Conservation (phyloP, 2,113 vertebrate species). For the Argyrosomus japonicus region DNA sequence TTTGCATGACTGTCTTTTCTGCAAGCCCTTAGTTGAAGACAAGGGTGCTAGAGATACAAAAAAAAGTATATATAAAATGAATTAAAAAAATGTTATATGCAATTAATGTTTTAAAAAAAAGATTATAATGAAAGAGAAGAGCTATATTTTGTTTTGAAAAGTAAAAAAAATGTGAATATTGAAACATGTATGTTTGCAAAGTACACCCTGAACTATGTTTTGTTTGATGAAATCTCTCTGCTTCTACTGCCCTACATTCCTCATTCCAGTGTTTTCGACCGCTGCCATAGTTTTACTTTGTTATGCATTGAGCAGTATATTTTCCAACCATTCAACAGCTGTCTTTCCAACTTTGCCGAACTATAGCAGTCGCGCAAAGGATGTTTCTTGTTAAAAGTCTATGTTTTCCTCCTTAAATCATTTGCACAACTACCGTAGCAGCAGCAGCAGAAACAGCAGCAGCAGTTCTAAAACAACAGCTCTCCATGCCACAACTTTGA, state of each 20-base stretch:
- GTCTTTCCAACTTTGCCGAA: constrained; percentile 60
- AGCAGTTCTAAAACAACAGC: constrained; percentile 64
- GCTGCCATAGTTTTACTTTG: constrained; percentile 62
- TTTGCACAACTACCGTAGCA: constrained; percentile 81
- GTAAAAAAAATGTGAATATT: constrained; percentile 85
- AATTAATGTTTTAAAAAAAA: constrained; percentile 85
- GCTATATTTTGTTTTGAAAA: constrained; percentile 88
- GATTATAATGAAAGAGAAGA: constrained; percentile 87
- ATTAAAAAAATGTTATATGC: constrained; percentile 86
- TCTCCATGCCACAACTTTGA: constrained; percentile 63
- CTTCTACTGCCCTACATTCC: constrained; percentile 80
- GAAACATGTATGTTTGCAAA: constrained; percentile 85
- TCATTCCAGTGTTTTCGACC: constrained; percentile 67
- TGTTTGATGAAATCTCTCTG: constrained; percentile 83
- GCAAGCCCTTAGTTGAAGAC: constrained; percentile 86
- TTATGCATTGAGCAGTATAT: constrained; percentile 45
- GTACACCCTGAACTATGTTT: constrained; percentile 83
- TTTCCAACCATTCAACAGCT: constrained; percentile 51
- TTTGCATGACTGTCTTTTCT: constrained; percentile 89
- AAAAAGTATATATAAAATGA: constrained; percentile 81
- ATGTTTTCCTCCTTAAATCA: constrained; percentile 58
- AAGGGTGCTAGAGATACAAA: constrained; percentile 85
- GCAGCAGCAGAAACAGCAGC: constrained; percentile 69
- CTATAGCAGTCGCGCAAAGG: constrained; percentile 62
- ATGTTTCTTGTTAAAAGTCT: constrained; percentile 28